Conservation (phyloP, 2,888 invertebrate species). For the Melanotus villosus region DNA sequence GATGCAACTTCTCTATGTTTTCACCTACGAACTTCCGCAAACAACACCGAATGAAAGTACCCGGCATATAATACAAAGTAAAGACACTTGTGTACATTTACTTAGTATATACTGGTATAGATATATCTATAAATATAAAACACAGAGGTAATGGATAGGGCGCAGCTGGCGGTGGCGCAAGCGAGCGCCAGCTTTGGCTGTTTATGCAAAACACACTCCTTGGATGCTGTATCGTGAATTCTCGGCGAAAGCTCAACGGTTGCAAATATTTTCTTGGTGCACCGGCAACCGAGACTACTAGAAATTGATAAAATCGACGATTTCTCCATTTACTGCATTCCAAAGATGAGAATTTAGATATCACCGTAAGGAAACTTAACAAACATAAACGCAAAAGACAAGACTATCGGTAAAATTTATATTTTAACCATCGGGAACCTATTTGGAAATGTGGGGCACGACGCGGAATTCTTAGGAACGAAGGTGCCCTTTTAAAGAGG, state of each 20-base stretch:
- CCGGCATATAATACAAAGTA: slow-evolving; percentile 16
- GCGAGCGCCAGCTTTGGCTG: slow-evolving; percentile 36
- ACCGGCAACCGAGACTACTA: neutral
- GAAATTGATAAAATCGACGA: too few relatives aligned
- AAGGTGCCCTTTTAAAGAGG: slow-evolving; percentile 3
- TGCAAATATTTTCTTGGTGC: slow-evolving; percentile 42
- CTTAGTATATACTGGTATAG: slow-evolving; percentile 31
- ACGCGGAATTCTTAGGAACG: neutral
- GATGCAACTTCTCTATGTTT: slow-evolving; percentile 15
- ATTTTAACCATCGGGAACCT: neutral
- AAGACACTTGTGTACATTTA: slow-evolving; percentile 25
- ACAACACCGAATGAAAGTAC: neutral
- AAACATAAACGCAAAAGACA: neutral
- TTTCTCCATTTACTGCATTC: too few relatives aligned
- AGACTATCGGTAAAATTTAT: neutral
- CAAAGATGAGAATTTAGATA: too few relatives aligned
- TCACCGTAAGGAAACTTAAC: neutral
- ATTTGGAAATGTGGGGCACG: slow-evolving; percentile 5
- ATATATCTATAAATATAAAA: slow-evolving; percentile 53
- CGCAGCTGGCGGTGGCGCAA: slow-evolving; percentile 47
- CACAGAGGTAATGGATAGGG: slow-evolving; percentile 50
- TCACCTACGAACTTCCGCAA: neutral
- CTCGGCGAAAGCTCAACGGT: slow-evolving; percentile 47
- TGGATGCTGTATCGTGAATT: slow-evolving; percentile 37
- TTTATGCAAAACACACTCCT: slow-evolving; percentile 47